Conservation (phyloP, 2,113 vertebrate species). For the Nymphicus hollandicus region DNA sequence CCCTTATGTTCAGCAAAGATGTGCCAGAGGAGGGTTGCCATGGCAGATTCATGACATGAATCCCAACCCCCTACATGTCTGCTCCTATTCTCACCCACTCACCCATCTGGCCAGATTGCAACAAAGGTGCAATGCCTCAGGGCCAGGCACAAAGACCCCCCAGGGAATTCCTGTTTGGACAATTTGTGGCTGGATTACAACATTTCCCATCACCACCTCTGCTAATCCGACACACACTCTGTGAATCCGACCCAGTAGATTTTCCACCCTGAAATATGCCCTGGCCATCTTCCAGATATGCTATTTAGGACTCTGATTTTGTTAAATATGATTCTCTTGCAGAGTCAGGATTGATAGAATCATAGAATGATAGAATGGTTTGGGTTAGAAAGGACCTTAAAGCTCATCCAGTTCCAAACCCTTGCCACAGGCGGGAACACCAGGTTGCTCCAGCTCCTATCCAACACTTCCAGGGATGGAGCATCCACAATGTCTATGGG, state of each 20-base stretch:
- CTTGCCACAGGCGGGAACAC: not conserved
- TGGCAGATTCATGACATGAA: not conserved
- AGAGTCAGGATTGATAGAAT: not conserved
- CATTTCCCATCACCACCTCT: not conserved
- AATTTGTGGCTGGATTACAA: not conserved
- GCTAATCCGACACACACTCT: not conserved
- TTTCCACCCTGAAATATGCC: not conserved
- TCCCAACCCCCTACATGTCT: not conserved
- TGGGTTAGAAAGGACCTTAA: not conserved
- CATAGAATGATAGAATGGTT: not conserved
- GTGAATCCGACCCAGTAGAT: not conserved
- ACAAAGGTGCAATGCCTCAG: accelerated
- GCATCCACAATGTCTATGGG: not conserved
- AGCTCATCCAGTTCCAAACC: not conserved
- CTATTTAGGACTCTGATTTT: not conserved
- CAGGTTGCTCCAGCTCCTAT: not conserved
- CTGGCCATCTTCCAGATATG: not conserved
- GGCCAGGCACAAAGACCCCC: not conserved
- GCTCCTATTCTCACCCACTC: not conserved
- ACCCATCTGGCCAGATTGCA: not conserved
- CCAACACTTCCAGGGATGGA: not conserved
- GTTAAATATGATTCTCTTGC: not conserved
- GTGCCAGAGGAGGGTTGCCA: not conserved
- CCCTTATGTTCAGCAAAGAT: not conserved
- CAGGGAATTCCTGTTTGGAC: not conserved